phyloP scores from a whole-genome alignment of 2,888 invertebrate species.

The Amiota mariae region DNA sequence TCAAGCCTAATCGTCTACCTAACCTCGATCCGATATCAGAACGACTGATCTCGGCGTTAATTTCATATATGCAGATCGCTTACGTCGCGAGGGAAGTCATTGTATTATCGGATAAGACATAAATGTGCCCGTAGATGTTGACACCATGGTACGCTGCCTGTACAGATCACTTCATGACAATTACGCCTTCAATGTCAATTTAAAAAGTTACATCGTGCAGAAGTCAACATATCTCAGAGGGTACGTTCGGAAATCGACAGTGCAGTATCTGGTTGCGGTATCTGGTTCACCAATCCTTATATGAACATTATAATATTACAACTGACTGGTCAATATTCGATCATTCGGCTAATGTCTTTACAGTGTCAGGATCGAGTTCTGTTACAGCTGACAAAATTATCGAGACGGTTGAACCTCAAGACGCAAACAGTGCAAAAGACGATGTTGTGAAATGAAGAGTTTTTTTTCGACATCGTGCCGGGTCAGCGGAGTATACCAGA shows the following conservation, averaged over 20 bases:
- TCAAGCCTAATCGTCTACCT: too few species aligned
- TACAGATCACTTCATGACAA: neutral
- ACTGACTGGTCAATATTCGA: neutral
- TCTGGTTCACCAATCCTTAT: neutral
- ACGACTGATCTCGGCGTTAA: neutral
- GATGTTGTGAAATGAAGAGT: constrained; percentile 1
- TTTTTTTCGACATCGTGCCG: neutral
- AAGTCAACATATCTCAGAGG: neutral
- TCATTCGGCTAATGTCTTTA: too few species aligned
- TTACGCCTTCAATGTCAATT: neutral
- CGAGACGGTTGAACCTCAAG: neutral
- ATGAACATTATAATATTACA: neutral
- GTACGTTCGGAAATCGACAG: too few species aligned
- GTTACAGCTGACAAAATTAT: too few species aligned
- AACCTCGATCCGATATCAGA: too few species aligned
- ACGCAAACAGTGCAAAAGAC: neutral
- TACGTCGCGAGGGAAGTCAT: neutral
- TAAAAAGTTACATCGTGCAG: neutral
- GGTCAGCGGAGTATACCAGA: neutral
- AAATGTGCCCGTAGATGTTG: constrained; percentile 3
- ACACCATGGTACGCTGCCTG: neutral
- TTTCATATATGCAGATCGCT: neutral
- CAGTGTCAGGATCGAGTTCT: neutral
- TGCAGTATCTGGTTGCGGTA: too few species aligned
- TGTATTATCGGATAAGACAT: neutral